Base-by-base conservation (phyloP, 2,113 vertebrate genomes). In the Osmerus mordax region DNA sequence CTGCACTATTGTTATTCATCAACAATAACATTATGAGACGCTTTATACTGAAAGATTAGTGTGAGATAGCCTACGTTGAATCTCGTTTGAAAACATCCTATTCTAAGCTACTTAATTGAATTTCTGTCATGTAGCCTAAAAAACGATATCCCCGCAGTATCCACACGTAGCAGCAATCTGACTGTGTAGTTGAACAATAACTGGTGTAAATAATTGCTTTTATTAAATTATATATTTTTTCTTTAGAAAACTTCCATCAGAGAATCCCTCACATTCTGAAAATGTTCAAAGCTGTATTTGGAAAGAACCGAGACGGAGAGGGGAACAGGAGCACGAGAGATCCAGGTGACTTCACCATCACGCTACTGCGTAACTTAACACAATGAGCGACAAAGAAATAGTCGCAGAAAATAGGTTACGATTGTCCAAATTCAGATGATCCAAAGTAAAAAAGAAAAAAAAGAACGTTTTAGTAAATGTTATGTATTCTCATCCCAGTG, bases 221-320 rank as follows among this genome's bases (percentile, higher is more conserved):
- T 60, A 60, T 25, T 23, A 1, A 8, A 41, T 64, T 64, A 12
- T 11, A 23, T 15, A 15, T 32, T n/a, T 64, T 64, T n/a, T 29
- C 25, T 18, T n/a, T 56, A 7, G 54, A 16, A 56, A n/a, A 47
- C 41, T 47, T 47, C 41, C 41, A 11, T 7, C 54, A 56, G 53
- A 15, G 53, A 54, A 54, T 63, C 61, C 25, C 62, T n/a, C 2
- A 63, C 28, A 63, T 15, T 16, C 14, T 36, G 1, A 64, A 5
- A 18, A 91, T 91, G 89, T 88, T 90, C 71, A 85, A 78, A 80
- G 84, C 89, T 28, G 86, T 89, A 68, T 91, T 91, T 86, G 89
- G 88, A 74, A 84, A 81, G 73, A 91, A 77, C 76, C 85, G 28
- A 18, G 84, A 82, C 0, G 83, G 78, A 72, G 80, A 60, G 67